These are phyloP conservation scores for Drosophila simulans DNA, from an alignment of 1,140 invertebrate species.

Conservation along the genomic window DNA sequence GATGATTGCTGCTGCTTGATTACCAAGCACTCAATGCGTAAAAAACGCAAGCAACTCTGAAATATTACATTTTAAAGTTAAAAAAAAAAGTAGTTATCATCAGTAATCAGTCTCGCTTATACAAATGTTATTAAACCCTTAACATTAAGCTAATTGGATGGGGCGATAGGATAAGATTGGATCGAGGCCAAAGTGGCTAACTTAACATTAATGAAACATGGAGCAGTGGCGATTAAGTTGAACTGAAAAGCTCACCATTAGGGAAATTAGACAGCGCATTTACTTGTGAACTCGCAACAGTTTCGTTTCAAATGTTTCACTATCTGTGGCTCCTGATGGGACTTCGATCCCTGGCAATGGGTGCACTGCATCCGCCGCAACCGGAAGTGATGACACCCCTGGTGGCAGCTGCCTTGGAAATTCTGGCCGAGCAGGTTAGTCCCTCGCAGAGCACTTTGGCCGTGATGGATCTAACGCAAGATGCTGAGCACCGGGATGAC, in stretches of 20 bases:
- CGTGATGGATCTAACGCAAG: conserved; percentile 37
- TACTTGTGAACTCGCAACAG: neutral
- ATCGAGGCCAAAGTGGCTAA: too few relatives aligned
- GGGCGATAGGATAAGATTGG: neutral
- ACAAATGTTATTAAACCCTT: too few relatives aligned
- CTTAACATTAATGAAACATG: neutral
- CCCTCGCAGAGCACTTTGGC: conserved; percentile 38
- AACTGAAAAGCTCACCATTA: conserved; percentile 13
- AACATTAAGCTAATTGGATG: conserved; percentile 26
- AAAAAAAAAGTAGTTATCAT: too few relatives aligned
- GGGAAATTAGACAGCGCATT: neutral
- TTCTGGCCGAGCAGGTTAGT: conserved; percentile 42
- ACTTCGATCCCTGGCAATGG: conserved; percentile 6
- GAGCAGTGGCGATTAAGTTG: conserved; percentile 7
- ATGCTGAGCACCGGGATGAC: neutral
- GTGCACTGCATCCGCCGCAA: conserved; percentile 14
- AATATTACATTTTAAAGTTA: neutral
- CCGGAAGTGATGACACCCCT: neutral
- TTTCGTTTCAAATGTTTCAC: conserved; percentile 5
- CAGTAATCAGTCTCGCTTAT: too few relatives aligned
- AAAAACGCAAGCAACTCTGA: neutral
- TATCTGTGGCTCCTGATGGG: conserved; percentile 14
- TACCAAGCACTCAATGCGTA: neutral
- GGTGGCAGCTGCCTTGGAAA: conserved; percentile 31
- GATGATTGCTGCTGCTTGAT: conserved; percentile 11